A percentile compares a stretch with the other conserved stretches of the same genome.
phyloP scores from a whole-genome alignment of 1,140 invertebrate species.

The Caerostris darwini region DNA sequence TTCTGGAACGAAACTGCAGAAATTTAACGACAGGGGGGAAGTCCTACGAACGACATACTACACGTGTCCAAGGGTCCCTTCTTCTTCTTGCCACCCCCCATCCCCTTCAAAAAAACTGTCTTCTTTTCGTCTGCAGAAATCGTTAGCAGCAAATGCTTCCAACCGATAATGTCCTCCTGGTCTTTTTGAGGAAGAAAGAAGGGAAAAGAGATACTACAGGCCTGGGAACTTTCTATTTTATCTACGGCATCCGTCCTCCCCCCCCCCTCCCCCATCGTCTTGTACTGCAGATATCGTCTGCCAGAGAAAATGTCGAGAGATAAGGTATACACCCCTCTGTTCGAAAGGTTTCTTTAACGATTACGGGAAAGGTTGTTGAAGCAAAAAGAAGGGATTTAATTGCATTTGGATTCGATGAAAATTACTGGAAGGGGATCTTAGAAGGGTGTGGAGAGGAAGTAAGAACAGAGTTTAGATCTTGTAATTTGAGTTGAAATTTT shows the following conservation, averaged over 20 bases:
- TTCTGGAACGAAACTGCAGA: neutral
- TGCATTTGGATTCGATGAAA: slow-evolving; percentile 51
- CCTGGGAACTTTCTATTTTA: neutral
- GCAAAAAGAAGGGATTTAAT: slow-evolving; percentile 41
- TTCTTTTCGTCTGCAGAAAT: neutral
- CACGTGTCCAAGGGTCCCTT: neutral
- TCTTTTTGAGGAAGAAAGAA: slow-evolving; percentile 5
- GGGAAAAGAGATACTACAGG: slow-evolving; percentile 32
- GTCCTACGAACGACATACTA: neutral
- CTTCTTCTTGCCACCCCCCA: neutral
- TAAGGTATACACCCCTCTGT: slow-evolving; percentile 15
- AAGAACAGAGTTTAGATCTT: neutral
- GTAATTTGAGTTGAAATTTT: slow-evolving; percentile 37
- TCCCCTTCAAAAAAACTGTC: neutral
- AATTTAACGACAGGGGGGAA: slow-evolving; percentile 4
- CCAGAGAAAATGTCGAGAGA: neutral
- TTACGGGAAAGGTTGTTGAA: slow-evolving; percentile 29
- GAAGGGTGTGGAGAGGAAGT: neutral
- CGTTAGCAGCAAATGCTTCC: slow-evolving; percentile 13
- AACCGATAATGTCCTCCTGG: slow-evolving; percentile 30
- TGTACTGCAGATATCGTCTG: slow-evolving; percentile 49
- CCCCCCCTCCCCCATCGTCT: neutral
- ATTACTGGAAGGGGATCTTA: neutral
- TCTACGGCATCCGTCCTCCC: neutral
- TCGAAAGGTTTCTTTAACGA: slow-evolving; percentile 41